A percentile compares a stretch with the other conserved stretches of the same genome.
These are phyloP conservation scores for Calameuta idolon DNA, from an alignment of 2,888 invertebrate genomes.

Conservation along the genomic window DNA sequence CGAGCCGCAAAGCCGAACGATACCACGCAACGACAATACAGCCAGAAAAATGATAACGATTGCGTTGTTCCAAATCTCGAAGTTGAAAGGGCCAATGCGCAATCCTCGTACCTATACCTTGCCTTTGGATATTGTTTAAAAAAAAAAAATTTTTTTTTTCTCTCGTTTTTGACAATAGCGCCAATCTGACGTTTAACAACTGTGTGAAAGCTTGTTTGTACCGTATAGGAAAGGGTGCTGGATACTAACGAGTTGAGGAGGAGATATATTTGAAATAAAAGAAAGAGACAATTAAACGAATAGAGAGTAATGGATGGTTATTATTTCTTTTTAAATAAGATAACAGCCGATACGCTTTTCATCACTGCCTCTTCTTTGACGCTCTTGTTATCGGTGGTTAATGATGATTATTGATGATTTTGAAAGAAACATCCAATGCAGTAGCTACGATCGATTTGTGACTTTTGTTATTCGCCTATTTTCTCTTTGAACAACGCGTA, in stretches of 20 bases:
- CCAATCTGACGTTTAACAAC: background rate
- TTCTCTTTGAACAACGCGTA: background rate
- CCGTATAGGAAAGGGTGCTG: background rate
- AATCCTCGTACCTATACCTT: background rate
- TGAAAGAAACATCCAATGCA: background rate
- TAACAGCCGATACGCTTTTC: background rate
- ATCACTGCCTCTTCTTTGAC: background rate
- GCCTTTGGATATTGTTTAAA: background rate
- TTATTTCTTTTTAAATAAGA: too few relatives aligned
- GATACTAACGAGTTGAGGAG: background rate
- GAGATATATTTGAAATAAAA: background rate
- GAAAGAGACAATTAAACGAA: background rate
- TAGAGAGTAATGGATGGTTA: background rate
- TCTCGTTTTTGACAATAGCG: background rate
- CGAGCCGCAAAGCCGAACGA: slow-evolving; percentile 50
- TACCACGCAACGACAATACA: slow-evolving; percentile 41
- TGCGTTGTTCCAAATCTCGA: background rate
- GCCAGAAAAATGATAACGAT: slow-evolving; percentile 24
- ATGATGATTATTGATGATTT: background rate
- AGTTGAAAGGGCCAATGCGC: background rate
- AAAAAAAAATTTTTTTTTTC: background rate
- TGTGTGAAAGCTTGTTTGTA: background rate
- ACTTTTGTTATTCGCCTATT: background rate
- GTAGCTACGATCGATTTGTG: background rate
- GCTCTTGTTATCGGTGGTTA: background rate